Conservation (phyloP, 2,113 vertebrate genomes). For the Grantiella picta region DNA sequence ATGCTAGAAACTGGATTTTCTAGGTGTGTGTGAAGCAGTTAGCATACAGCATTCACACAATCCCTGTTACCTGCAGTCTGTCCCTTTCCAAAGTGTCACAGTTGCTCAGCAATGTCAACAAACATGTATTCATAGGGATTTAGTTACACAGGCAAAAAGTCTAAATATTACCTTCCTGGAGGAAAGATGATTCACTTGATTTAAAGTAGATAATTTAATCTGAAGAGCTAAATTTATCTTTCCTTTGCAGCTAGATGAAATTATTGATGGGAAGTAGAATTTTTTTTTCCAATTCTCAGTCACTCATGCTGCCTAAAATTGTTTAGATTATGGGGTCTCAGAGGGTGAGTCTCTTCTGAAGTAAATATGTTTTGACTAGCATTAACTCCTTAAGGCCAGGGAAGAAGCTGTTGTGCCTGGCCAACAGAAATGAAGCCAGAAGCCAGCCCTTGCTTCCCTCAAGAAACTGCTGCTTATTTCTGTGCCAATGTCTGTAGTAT, state of each 20-base stretch:
- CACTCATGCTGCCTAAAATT: background rate
- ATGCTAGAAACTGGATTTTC: background rate
- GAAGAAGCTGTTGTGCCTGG: background rate
- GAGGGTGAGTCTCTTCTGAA: background rate
- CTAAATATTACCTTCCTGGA: background rate
- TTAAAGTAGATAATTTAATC: slow-evolving; percentile 32
- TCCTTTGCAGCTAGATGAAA: slow-evolving; percentile 1
- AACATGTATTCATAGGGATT: background rate
- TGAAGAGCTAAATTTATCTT: slow-evolving; percentile 17
- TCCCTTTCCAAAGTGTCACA: background rate
- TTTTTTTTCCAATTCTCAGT: background rate
- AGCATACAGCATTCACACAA: background rate
- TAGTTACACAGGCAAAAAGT: background rate
- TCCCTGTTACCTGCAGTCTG: background rate
- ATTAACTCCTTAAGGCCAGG: background rate
- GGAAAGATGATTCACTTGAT: slow-evolving; percentile 34
- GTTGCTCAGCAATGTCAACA: slow-evolving; percentile 25
- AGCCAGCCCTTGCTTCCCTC: background rate
- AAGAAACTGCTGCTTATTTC: background rate
- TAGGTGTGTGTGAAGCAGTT: background rate
- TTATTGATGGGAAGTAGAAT: background rate
- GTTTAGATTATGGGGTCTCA: background rate
- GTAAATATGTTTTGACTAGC: background rate
- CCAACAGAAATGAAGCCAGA: background rate
- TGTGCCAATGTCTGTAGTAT: background rate